Conservation (phyloP, 2,888 invertebrate genomes). For the Apodemia duryi region DNA sequence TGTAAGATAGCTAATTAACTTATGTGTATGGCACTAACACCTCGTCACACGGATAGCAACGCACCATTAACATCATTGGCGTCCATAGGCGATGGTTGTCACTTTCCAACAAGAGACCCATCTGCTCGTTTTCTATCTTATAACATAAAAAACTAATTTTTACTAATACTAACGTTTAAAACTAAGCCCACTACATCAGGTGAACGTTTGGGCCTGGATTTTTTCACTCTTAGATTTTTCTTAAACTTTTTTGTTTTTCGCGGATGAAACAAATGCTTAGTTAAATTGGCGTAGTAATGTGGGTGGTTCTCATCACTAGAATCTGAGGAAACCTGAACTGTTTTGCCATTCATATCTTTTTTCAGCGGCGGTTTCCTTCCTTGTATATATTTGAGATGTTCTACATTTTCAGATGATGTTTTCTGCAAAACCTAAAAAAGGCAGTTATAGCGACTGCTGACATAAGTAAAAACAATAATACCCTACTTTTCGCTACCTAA, state of each 20-base stretch:
- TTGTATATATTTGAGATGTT: background rate
- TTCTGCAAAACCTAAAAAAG: background rate
- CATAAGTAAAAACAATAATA: too few species aligned
- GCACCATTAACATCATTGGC: too few species aligned
- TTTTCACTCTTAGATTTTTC: background rate
- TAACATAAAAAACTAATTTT: too few species aligned
- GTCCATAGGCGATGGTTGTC: too few species aligned
- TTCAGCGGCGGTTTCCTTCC: background rate
- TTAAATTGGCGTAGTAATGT: background rate
- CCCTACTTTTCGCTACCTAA: too few species aligned
- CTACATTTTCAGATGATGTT: too few species aligned
- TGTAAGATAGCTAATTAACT: too few species aligned
- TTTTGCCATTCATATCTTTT: background rate
- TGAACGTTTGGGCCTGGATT: background rate
- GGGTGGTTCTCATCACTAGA: background rate
- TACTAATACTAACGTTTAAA: background rate
- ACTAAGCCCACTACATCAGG: background rate
- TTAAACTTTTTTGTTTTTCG: background rate
- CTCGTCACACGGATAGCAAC: too few species aligned
- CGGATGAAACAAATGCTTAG: background rate
- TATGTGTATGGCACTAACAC: too few species aligned
- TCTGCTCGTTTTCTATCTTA: too few species aligned
- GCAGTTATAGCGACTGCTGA: too few species aligned
- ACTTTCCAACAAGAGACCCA: too few species aligned
- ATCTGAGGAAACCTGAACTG: background rate